These are phyloP conservation scores for Athene noctua DNA, from an alignment of 2,113 vertebrate species.

Conservation along the genomic window DNA sequence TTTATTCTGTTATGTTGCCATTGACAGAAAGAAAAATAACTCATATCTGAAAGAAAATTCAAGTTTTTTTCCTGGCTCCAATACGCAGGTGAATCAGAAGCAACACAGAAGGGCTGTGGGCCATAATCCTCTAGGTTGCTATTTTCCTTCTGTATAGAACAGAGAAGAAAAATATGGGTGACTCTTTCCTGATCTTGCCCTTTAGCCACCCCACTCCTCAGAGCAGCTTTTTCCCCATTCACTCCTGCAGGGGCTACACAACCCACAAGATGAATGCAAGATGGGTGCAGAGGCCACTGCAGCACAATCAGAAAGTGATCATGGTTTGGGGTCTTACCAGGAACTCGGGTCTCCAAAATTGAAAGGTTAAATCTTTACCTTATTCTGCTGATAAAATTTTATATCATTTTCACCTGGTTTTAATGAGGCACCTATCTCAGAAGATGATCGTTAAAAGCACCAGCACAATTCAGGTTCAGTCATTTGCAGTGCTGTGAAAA, in stretches of 20 bases:
- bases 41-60: background rate
- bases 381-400: background rate
- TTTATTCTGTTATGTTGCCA: background rate
- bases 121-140: background rate
- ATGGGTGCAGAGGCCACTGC: rapidly evolving
- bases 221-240: background rate
- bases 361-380: background rate
- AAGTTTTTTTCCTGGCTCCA: background rate
- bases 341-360: background rate
- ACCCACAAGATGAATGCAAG: background rate
- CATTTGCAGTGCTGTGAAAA: background rate
- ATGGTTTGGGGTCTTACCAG: background rate
- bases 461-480: background rate
- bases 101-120: background rate
- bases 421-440: background rate
- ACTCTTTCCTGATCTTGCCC: background rate
- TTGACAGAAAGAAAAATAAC: background rate
- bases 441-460: background rate
- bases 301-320: background rate
- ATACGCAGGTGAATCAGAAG: background rate
- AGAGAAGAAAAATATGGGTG: background rate
- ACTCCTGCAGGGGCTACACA: rapidly evolving
- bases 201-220: background rate
- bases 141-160: background rate
- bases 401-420: background rate